Evolutionary conservation across 2,797 vertebrate species (phyloP).

Genomic region (Acanthornis magna): DNA sequence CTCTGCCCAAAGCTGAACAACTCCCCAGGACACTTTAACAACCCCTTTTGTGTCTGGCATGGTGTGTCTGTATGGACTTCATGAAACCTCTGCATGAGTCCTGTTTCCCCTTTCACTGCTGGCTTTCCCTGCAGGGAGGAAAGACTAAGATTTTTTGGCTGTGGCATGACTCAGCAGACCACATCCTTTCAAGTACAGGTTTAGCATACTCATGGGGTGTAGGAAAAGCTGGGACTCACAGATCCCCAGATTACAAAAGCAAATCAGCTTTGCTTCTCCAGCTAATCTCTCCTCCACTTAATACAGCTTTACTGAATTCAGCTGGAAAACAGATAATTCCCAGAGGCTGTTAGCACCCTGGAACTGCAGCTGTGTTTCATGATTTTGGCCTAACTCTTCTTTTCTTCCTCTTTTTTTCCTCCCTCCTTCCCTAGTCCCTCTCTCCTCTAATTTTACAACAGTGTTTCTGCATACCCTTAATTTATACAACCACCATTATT

Average conservation of each 20-base stretch:
- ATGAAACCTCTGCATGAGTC: background rate
- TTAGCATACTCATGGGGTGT: background rate
- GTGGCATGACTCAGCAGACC: background rate
- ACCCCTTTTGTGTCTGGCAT: background rate
- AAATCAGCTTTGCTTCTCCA: slow-evolving; percentile 30
- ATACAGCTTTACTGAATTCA: background rate
- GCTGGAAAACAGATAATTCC: background rate
- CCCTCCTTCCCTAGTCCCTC: rapidly evolving
- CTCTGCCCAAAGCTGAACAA: background rate
- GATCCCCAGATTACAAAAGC: background rate
- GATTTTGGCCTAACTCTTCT: background rate
- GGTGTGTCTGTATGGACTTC: background rate
- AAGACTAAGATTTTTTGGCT: background rate
- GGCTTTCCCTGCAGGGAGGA: background rate
- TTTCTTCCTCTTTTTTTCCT: background rate
- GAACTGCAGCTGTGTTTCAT: background rate
- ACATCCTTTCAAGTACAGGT: background rate
- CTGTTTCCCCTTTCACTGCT: background rate
- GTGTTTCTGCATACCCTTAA: background rate
- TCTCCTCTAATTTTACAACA: background rate
- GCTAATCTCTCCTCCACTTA: slow-evolving; percentile 26
- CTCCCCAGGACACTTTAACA: background rate
- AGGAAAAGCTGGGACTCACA: background rate
- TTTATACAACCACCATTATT: background rate
- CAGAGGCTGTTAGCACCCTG: background rate